Conservation (phyloP, 2,113 vertebrate species). For the Nothoprocta pentlandii region DNA sequence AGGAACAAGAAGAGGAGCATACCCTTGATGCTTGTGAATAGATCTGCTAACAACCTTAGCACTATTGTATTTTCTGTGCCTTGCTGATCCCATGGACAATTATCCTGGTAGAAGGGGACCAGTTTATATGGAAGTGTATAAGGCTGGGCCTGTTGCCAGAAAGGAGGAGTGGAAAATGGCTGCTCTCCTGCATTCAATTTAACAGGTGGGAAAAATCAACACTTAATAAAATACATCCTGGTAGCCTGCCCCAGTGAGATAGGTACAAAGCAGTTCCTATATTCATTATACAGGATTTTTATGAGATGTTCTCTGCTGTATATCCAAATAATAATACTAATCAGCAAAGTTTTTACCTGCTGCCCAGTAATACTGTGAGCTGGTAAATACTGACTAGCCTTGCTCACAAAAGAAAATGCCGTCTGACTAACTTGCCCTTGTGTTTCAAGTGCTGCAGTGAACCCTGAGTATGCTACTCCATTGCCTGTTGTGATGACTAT, state of each 20-base stretch:
- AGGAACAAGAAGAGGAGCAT: not conserved
- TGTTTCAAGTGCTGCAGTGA: not conserved
- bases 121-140: constrained; percentile 1
- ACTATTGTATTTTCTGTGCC: not conserved
- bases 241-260: not conserved
- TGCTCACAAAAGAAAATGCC: not conserved
- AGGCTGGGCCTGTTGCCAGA: constrained; percentile 27
- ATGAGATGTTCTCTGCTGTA: not conserved
- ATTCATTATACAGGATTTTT: not conserved
- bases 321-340: not conserved
- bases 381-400: not conserved
- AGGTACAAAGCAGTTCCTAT: not conserved
- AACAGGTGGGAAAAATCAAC: constrained; percentile 10
- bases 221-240: constrained; percentile 55
- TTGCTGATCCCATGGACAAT: not conserved
- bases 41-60: not conserved
- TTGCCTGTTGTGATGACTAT: not conserved
- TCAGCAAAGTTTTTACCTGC: not conserved
- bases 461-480: not conserved
- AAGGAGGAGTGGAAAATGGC: not conserved
- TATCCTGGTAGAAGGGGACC: not conserved
- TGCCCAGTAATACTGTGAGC: not conserved
- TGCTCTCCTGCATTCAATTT: constrained; percentile 43
- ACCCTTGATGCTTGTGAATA: not conserved
- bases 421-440: not conserved